A percentile compares a stretch with the other conserved stretches of the same genome.
phyloP scores from a whole-genome alignment of 2,888 invertebrate genomes.

The Tetramorium bicarinatum region DNA sequence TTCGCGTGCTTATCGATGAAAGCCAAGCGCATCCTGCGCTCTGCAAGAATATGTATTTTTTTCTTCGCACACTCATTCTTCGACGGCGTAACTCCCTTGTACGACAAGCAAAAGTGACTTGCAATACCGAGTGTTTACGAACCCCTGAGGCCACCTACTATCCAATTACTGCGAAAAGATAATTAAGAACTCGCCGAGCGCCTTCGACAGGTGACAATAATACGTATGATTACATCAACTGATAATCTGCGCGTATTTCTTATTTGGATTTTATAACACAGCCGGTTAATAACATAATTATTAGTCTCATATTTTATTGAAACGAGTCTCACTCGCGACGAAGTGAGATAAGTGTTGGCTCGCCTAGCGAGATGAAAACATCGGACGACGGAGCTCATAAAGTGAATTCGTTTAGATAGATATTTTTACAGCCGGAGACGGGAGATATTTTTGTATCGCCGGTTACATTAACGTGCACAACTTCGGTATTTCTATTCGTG shows the following conservation, averaged over 20 bases:
- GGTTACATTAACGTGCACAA: constrained; percentile 12
- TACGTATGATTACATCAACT: background rate
- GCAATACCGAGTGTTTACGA: background rate
- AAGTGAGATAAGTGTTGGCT: constrained; percentile 12
- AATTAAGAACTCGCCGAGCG: background rate
- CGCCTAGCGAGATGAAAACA: constrained; percentile 2
- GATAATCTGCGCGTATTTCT: constrained; percentile 11
- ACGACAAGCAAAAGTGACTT: background rate
- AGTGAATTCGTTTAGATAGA: background rate
- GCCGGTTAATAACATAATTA: constrained; percentile 32
- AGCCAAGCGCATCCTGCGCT: constrained; percentile 29
- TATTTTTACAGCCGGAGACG: constrained; percentile 11
- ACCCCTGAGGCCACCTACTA: background rate
- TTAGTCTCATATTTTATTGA: constrained; percentile 22
- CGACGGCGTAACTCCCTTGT: background rate
- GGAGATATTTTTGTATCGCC: constrained; percentile 29
- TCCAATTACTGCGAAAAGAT: constrained; percentile 1
- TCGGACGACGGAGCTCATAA: background rate
- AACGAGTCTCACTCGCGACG: background rate
- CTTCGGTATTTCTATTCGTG: constrained; percentile 37
- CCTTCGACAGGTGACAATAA: constrained; percentile 37
- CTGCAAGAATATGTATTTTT: background rate
- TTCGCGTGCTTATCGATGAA: constrained; percentile 55
- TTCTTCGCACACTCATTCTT: constrained; percentile 10
- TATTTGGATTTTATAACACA: constrained; percentile 16